Evolutionary conservation across 1,140 invertebrate species (phyloP).

Genomic region (Drosophila pectinifera): DNA sequence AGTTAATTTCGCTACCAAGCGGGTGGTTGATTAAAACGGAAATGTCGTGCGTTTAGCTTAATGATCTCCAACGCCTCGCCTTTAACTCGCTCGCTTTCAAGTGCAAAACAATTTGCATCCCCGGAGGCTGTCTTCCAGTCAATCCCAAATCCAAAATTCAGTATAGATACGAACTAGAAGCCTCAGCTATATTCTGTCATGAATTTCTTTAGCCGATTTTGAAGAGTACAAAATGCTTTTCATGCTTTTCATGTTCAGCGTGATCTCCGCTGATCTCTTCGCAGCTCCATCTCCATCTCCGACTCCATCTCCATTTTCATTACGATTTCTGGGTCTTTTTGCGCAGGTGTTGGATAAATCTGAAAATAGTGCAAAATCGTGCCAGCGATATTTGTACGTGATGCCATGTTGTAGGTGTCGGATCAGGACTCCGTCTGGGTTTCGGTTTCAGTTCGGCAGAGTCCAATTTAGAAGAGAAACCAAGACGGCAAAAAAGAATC

Average conservation of each 20-base stretch:
- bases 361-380: conserved; percentile 84
- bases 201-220: conserved; percentile 43
- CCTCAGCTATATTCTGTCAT: conserved; percentile 53
- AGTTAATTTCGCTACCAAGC: conserved; percentile 61
- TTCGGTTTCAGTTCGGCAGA: conserved; percentile 44
- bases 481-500: conserved; percentile 47
- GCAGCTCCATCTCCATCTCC: conserved; percentile 46
- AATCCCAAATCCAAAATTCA: conserved; percentile 26
- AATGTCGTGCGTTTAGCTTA: conserved; percentile 74
- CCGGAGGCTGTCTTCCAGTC: conserved; percentile 27
- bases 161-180: neutral
- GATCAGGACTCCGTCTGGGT: conserved; percentile 52
- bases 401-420: conserved; percentile 82
- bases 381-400: conserved; percentile 83
- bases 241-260: conserved; percentile 72
- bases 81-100: conserved; percentile 46
- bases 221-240: conserved; percentile 39
- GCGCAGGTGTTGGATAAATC: conserved; percentile 84
- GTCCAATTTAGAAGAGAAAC: conserved; percentile 54
- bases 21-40: conserved; percentile 81
- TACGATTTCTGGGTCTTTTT: conserved; percentile 47
- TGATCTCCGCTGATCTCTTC: conserved; percentile 63
- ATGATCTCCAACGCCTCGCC: conserved; percentile 55
- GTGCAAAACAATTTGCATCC: conserved; percentile 60
- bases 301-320: conserved; percentile 46